Evolutionary conservation across 1,140 invertebrate genomes (phyloP), one percentile per base, ranked within the genome.

Genomic region (Leptestheria dahalacensis): DNA sequence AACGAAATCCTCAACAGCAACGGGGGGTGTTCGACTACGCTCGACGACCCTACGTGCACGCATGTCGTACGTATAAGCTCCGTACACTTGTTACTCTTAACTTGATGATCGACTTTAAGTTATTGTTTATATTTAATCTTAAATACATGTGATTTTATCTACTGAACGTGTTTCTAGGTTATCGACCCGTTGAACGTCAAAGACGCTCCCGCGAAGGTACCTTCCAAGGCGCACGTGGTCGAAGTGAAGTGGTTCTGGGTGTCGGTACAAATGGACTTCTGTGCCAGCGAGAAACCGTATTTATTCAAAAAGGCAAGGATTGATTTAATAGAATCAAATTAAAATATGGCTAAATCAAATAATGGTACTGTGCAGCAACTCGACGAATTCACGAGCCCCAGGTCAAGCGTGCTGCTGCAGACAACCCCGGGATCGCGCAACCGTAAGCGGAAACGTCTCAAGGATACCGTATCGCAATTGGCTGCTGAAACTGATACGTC

Each of bases 231-330:
- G 18, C 80, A 84, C 66, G 77, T 91, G 49, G 83, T 92, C 41
- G 91, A 88, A 72, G 85, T 85, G 20, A 88, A 96, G 74, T 97
- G 94, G 94, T 97, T 98, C 74, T 97, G 93, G 92, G 86, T 83
- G 0, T 91, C 91, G 47, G 88, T 98, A 55, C 92, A 97, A 73
- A 94, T 96, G 75, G 87, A 92, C 66, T 86, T 85, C 63, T 89
- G 90, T 70, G 87, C 89, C 48, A 82, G 88, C 67, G 93, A 97
- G 71, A 83, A 82, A 65, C 82, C 91, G 61, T 94, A 92, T 73
- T 74, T 87, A 18, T 88, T 88, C 66, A 57, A 85, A 74, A 82
- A 88, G 72, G 85, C 87, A 75, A 81, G 78, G 75, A 59, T n/a
- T 59, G 15, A 59, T 52, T 55, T 59, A 52, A 33, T 64, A 59